Evolutionary conservation across 2,113 vertebrate genomes (phyloP).

Genomic region (Apus apus): DNA sequence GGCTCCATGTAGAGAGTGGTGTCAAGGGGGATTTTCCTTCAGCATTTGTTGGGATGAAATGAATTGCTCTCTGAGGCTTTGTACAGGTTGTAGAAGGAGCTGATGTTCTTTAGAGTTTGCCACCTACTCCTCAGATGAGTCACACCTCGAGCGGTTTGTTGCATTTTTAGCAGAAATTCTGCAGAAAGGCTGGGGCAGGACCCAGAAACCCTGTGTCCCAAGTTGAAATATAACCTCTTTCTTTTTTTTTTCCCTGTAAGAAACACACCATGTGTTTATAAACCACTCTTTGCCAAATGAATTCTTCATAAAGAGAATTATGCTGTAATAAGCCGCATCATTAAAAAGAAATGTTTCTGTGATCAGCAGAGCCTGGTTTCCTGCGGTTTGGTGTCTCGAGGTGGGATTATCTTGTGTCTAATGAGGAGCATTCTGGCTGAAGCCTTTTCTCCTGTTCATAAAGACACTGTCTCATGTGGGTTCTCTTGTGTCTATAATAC

Average conservation of each 20-base stretch:
- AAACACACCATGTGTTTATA: neutral
- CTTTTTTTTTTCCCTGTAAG: neutral
- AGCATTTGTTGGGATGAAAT: neutral
- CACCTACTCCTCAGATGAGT: neutral
- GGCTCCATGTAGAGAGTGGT: fast-evolving
- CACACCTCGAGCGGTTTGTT: neutral
- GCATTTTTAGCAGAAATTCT: neutral
- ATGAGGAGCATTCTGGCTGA: slow-evolving; percentile 25
- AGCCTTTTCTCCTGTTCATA: slow-evolving; percentile 39
- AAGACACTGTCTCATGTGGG: neutral
- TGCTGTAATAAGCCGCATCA: slow-evolving; percentile 12
- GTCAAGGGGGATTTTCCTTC: neutral
- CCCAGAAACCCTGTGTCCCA: neutral
- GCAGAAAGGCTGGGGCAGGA: neutral
- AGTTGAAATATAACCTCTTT: neutral
- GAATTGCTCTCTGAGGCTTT: neutral
- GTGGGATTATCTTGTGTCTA: slow-evolving; percentile 17
- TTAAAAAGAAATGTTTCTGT: slow-evolving; percentile 26
- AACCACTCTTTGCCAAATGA: neutral
- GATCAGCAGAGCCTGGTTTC: slow-evolving; percentile 21
- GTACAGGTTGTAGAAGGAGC: neutral
- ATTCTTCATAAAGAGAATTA: slow-evolving; percentile 1
- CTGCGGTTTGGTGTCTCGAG: neutral
- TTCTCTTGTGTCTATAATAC: neutral
- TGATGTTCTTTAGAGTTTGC: neutral